Evolutionary conservation across 2,113 vertebrate genomes (phyloP), one percentile per base, ranked within the genome.

Genomic region (Craseonycteris thonglongyai): DNA sequence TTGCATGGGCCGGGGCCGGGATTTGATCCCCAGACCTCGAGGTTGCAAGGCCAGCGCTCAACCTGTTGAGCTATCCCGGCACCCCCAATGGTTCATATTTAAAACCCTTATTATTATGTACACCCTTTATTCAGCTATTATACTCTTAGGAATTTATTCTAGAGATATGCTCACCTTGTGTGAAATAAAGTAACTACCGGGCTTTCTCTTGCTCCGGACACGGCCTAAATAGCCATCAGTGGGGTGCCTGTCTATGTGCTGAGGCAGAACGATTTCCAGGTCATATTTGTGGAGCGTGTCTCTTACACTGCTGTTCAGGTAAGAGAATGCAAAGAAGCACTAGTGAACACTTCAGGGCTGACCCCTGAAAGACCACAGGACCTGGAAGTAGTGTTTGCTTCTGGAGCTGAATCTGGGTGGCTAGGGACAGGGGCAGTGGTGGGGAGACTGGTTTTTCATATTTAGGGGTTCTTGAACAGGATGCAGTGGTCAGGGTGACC

Each of bases 1-100:
- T n/a, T n/a, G n/a, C n/a, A n/a, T n/a, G n/a, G n/a, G n/a, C n/a
- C n/a, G n/a, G n/a, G n/a, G n/a, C n/a, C n/a, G n/a, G n/a, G n/a
- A n/a, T n/a, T n/a, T n/a, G n/a, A n/a, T n/a, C n/a, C n/a, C n/a
- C n/a, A n/a, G n/a, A n/a, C n/a, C n/a, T n/a, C n/a, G n/a, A n/a
- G n/a, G n/a, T n/a, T n/a, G n/a, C n/a, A n/a, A n/a, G n/a, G n/a
- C n/a, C n/a, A n/a, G n/a, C n/a, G n/a, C n/a, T n/a, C n/a, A n/a
- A n/a, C n/a, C n/a, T n/a, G n/a, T n/a, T n/a, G n/a, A n/a, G n/a
- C n/a, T n/a, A n/a, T n/a, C n/a, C n/a, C n/a, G n/a, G n/a, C n/a
- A n/a, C n/a, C n/a, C n/a, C n/a, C n/a, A 78, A 72, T 56, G 30
- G n/a, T 66, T 78, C 47, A 16, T 90, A 65, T 82, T 81, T 63